Evolutionary conservation across 2,797 vertebrate genomes (phyloP).

Genomic region (Megaceryle alcyon): DNA sequence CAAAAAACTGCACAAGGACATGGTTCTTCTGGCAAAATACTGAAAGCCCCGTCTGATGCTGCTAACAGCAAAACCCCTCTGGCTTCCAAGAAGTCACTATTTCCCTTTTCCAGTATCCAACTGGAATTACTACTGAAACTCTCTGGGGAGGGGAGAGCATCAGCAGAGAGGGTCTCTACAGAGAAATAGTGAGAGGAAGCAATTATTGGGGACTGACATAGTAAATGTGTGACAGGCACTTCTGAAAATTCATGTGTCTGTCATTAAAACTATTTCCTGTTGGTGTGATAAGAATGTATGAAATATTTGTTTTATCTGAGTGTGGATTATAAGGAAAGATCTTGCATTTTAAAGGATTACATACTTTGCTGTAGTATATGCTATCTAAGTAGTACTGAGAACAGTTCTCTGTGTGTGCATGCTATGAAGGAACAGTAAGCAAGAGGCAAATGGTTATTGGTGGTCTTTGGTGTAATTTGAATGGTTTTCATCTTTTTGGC

Average conservation of each 20-base stretch:
- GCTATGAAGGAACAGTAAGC: not conserved
- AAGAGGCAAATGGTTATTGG: not conserved
- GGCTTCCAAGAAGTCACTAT: not conserved
- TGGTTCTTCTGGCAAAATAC: not conserved
- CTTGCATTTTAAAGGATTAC: constrained; percentile 34
- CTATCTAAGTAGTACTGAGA: not conserved
- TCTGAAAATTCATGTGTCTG: not conserved
- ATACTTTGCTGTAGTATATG: not conserved
- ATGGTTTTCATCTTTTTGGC: not conserved
- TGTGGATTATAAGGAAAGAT: constrained; percentile 38
- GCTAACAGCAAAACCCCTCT: not conserved
- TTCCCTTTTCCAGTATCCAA: not conserved
- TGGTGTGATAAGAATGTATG: not conserved
- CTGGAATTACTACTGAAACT: not conserved
- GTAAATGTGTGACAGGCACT: not conserved
- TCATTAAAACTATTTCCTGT: not conserved
- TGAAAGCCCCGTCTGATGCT: not conserved
- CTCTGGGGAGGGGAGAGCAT: not conserved
- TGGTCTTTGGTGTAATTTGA: not conserved
- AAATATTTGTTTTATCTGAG: constrained; percentile 1
- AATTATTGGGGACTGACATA: not conserved
- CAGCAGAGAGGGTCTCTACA: not conserved
- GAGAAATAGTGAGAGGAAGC: not conserved
- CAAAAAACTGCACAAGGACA: not conserved
- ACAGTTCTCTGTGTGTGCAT: not conserved